Percentiles rank a stretch among this genome's conserved stretches.
Conservation (phyloP, 2,797 vertebrate genomes). For the Enteromius trimaculatus region DNA sequence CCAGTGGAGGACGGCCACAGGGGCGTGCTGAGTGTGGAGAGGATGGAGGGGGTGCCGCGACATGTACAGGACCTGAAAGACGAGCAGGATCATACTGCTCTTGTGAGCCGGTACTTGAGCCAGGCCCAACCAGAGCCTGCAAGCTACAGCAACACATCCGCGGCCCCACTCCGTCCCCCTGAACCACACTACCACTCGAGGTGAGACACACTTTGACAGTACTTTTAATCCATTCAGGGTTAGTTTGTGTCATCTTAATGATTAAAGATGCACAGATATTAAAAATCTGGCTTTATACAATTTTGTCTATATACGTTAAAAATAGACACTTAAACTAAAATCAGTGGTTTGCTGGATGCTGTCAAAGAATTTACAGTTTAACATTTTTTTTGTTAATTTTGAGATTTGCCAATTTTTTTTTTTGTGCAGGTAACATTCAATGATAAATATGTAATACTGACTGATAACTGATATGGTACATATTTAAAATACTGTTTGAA, state of each 20-base stretch:
- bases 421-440: not conserved
- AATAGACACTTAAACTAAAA: not conserved
- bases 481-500: not conserved
- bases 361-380: not conserved
- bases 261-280: not conserved
- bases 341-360: not conserved
- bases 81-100: constrained; percentile 66
- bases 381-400: not conserved
- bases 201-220: constrained; percentile 61
- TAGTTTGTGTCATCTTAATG: not conserved
- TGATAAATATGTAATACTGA: not conserved
- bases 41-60: constrained; percentile 72
- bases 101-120: constrained; percentile 84
- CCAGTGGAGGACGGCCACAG: constrained; percentile 85
- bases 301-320: not conserved
- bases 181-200: constrained; percentile 68
- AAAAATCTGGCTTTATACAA: not conserved
- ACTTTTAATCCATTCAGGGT: not conserved
- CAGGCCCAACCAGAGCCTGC: constrained; percentile 73
- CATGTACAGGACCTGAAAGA: constrained; percentile 69
- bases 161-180: constrained; percentile 73
- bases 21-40: constrained; percentile 80
- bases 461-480: not conserved
- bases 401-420: not conserved
- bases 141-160: constrained; percentile 70